Base-by-base conservation (phyloP, 2,888 invertebrate species). In the Acronicta leporina region DNA sequence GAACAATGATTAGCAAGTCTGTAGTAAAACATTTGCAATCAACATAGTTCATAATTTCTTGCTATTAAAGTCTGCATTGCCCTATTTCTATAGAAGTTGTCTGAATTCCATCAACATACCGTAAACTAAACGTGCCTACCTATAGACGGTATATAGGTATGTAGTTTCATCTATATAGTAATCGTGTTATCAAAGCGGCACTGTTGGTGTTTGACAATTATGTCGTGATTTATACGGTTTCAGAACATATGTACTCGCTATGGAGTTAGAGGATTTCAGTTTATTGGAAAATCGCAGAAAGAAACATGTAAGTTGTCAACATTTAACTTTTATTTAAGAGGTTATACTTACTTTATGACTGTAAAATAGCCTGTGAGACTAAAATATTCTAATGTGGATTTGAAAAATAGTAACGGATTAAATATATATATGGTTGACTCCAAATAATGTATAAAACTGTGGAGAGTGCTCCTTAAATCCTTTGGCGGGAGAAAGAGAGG, bases 111-210 rank as follows among this genome's bases (percentile, higher is more conserved):
- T 16, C 15, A 52, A 40, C 27, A 13, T 56, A 51, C 43, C 45
- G 16, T 46, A 59, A 41, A 49, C 56, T 46, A 59, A 38, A 49
- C 56, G 50, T 50, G 50, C 54, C n/a, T n/a, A n/a, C n/a, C 44
- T 44, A 61, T 60, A 14, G 43, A 44, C 35, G 59, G 72, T 68
- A 38, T 10, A 38, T 25, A 27, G n/a, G n/a, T n/a, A n/a, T n/a
- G n/a, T 46, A 46, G 38, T 4, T n/a, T 30, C 51, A 57, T 20
- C 33, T 62, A 49, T 59, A 61, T 57, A 52, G 53, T 59, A 68
- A 68, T 67, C 73, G 61, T 57, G 63, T 67, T 66, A 68, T 72
- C 71, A 68, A 68, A 63, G n/a, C 40, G 57, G 58, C 48, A 56
- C 49, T 40, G 49, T 30, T 47, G 55, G 49, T 27, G 55, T 61